Conservation (phyloP, 2,888 invertebrate genomes). For the Strigamia maritima region DNA sequence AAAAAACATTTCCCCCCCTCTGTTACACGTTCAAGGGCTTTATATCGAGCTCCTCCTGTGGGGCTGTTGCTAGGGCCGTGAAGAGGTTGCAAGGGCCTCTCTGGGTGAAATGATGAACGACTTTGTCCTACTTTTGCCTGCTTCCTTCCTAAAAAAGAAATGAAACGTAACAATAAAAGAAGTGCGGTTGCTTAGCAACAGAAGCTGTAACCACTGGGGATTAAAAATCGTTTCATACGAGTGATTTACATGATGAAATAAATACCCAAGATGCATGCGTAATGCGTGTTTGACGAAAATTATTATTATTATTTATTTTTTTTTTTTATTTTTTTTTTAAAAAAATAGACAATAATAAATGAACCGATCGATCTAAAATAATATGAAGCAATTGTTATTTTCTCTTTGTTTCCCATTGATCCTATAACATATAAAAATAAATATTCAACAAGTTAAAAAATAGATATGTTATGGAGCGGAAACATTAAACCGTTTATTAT, state of each 20-base stretch:
- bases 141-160: background rate
- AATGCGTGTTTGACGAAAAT: background rate
- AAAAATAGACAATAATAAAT: too few relatives aligned
- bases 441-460: background rate
- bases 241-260: background rate
- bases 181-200: background rate
- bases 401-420: background rate
- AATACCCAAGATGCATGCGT: background rate
- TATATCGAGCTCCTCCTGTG: background rate
- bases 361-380: background rate
- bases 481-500: background rate
- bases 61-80: constrained; percentile 4
- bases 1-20: background rate
- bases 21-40: background rate
- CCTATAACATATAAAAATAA: too few relatives aligned
- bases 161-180: background rate
- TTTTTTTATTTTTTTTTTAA: too few relatives aligned
- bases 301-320: too few relatives aligned
- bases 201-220: constrained; percentile 7
- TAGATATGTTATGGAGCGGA: background rate
- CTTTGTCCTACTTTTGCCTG: background rate
- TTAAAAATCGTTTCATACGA: background rate
- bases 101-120: background rate
- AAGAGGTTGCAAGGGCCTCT: background rate
- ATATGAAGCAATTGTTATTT: too few relatives aligned